A percentile compares a stretch with the other conserved stretches of the same genome.
Evolutionary conservation across 1,140 invertebrate genomes (phyloP).

Genomic region (Chironomus striatipennis): DNA sequence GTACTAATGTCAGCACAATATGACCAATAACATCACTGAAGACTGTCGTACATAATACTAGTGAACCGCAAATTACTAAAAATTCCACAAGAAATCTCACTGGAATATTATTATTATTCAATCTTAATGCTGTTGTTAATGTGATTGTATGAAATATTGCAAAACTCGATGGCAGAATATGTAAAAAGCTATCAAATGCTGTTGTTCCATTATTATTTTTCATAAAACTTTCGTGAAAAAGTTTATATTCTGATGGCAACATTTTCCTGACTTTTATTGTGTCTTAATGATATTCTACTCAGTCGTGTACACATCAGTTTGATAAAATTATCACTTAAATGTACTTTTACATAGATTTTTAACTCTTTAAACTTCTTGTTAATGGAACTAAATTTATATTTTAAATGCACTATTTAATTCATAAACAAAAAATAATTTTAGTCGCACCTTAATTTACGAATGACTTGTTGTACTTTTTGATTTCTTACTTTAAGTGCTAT

Average conservation of each 20-base stretch:
- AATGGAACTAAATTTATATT: not conserved
- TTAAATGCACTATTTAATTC: not conserved
- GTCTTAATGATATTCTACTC: not conserved
- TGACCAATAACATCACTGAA: slow-evolving; percentile 34
- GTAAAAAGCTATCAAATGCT: slow-evolving; percentile 7
- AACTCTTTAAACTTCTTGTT: not conserved
- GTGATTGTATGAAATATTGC: slow-evolving; percentile 20
- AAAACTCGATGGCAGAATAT: slow-evolving; percentile 24
- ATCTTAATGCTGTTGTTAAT: not conserved
- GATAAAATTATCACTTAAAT: not conserved
- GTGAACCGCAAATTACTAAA: slow-evolving; percentile 42
- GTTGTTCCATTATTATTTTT: slow-evolving; percentile 26
- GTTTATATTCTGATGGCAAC: slow-evolving; percentile 23
- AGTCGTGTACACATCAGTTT: not conserved
- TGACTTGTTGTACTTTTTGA: not conserved
- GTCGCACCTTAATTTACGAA: not conserved
- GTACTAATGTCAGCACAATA: slow-evolving; percentile 31
- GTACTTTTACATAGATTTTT: not conserved
- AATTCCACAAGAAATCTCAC: slow-evolving; percentile 41
- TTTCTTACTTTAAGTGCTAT: not conserved
- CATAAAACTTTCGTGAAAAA: slow-evolving; percentile 25
- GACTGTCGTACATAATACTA: slow-evolving; percentile 44
- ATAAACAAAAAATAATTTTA: not conserved
- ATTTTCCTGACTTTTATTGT: slow-evolving; percentile 8
- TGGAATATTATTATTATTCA: not conserved